Percentiles rank a stretch among this genome's conserved stretches.
Evolutionary conservation across 2,113 vertebrate species (phyloP).

Genomic region (Erythrolamprus reginae): DNA sequence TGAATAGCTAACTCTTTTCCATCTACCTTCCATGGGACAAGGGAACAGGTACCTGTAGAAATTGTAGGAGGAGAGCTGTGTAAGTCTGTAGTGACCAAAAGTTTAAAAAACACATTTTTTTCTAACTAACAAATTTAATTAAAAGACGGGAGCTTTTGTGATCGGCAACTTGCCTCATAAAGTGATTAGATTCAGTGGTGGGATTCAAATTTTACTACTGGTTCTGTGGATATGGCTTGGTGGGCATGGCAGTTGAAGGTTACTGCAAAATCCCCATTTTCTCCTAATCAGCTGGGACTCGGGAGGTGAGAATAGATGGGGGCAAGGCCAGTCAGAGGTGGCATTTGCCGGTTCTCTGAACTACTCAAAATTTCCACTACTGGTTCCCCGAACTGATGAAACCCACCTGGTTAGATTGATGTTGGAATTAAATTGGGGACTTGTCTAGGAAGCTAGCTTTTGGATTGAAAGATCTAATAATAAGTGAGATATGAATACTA

Average conservation of each 20-base stretch:
- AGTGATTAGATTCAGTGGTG: no score
- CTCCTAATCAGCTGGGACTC: no score
- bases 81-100: no score
- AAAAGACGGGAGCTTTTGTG: not conserved
- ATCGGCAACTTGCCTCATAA: not conserved
- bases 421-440: not conserved
- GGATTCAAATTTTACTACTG: no score
- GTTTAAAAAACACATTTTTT: not conserved
- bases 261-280: no score
- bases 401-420: not conserved
- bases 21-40: not conserved
- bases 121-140: not conserved
- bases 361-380: no score
- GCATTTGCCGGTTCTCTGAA: no score
- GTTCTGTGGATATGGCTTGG: no score
- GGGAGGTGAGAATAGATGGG: no score
- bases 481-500: not conserved
- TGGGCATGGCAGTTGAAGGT: no score
- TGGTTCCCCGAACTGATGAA: no score
- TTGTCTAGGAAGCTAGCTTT: not conserved
- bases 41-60: not conserved
- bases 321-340: no score
- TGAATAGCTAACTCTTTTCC: not conserved
- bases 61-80: not conserved
- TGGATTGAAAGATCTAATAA: not conserved